Percentiles rank a stretch among this genome's conserved stretches.
These are phyloP conservation scores for Deilephila porcellus DNA, from an alignment of 2,888 invertebrate genomes.

Conservation along the genomic window DNA sequence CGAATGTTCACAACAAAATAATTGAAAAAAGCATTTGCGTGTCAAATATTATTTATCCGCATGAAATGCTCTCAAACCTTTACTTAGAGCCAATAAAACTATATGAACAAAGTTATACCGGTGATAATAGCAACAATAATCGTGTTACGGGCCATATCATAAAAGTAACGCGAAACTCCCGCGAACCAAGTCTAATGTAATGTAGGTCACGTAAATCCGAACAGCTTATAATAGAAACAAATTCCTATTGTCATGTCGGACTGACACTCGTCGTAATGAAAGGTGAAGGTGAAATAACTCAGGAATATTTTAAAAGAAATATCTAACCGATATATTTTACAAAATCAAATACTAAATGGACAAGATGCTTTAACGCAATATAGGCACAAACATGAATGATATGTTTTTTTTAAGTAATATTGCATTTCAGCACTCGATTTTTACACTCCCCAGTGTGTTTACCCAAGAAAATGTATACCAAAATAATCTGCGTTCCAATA, in stretches of 20 bases:
- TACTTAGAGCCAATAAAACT: background rate
- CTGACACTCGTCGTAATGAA: conserved; percentile 12
- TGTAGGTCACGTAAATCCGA: conserved; percentile 60
- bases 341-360: no score
- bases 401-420: no score
- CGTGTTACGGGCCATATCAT: conserved; percentile 32
- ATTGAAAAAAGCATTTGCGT: background rate
- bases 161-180: conserved; percentile 44
- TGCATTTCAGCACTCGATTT: background rate
- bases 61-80: background rate
- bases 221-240: conserved; percentile 62
- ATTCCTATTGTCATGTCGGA: conserved; percentile 55
- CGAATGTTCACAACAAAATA: no score
- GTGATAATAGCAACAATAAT: background rate
- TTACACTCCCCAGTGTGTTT: background rate
- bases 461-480: background rate
- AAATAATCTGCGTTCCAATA: background rate
- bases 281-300: conserved; percentile 29
- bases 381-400: no score
- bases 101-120: background rate
- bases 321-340: background rate
- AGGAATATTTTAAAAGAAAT: background rate
- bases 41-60: background rate
- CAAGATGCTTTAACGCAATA: no score
- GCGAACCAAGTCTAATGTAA: conserved; percentile 39